Evolutionary conservation across 1,140 invertebrate species (phyloP), one percentile per base, ranked within the genome.

Genomic region (Drosophila takahashii): DNA sequence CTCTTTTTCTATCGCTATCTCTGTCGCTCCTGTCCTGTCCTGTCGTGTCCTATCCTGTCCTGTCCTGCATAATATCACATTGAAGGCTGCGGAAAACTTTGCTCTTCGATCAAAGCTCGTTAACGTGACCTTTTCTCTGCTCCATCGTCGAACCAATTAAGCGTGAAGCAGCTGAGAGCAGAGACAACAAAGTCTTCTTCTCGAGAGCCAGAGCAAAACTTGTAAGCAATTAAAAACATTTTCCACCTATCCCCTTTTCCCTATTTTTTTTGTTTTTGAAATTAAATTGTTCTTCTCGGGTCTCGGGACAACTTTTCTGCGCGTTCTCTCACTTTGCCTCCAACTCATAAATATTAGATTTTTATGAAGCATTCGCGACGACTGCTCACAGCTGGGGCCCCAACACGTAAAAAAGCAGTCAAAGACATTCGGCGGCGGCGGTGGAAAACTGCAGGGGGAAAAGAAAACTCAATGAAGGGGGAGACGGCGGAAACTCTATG

Each of bases 341-440:
- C 69, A 42, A 34, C 51, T 77, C 66, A 81, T 80, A 84, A 84
- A 86, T 84, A 86, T 81, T 86, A 47, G 77, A 86, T 84, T 77
- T 69, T 54, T 67, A 72, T 79, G 58, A 74, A 47, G 66, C 45
- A 51, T 65, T 62, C 26, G 67, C 67, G 51, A 70, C 65, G 67
- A 70, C 65, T 70, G 66, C 34, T 32, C 47, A 77, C 72, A 81
- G 51, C 54, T 69, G 60, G 70, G 71, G 36, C 71, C 71, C 44
- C 58, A 37, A 64, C 71, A 74, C 71, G 58, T 74, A 64, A 61
- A 62, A 61, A 54, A 73, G 41, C 62, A 69, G 29, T 45, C 62
- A 36, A 45, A 73, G 69, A 44, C 66, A 71, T 42, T 59, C 45
- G 59, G n/a, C 54, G 10, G 18, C 16, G 37, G n/a, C n/a, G n/a